Percentiles rank a stretch among this genome's conserved stretches.
Conservation (phyloP, 1,140 invertebrate species). For the Charaxes varanes region DNA sequence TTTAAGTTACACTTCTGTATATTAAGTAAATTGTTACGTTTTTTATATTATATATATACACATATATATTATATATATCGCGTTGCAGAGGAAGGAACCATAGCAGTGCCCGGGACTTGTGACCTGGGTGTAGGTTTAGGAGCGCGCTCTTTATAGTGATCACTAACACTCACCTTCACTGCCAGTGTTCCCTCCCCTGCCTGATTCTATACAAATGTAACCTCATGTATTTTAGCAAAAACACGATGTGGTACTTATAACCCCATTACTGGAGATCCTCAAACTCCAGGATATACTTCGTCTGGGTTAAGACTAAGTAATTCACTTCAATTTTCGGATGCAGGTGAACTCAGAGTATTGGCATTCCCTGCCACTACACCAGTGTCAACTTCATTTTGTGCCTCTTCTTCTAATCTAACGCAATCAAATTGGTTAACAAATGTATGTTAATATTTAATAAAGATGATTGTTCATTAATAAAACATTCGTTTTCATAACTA, state of each 20-base stretch:
- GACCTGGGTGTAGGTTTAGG: too few species aligned
- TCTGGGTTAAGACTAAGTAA: conserved; percentile 46
- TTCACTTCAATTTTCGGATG: conserved; percentile 69
- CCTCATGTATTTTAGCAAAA: conserved; percentile 73
- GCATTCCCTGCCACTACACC: conserved; percentile 61
- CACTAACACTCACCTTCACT: too few species aligned
- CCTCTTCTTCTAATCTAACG: conserved; percentile 49
- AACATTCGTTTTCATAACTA: too few species aligned
- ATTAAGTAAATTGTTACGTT: too few species aligned
- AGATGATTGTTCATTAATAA: background rate
- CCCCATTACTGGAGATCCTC: conserved; percentile 75
- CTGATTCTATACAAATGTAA: conserved; percentile 74
- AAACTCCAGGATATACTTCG: conserved; percentile 58
- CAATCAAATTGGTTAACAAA: conserved; percentile 61
- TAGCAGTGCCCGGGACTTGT: too few species aligned
- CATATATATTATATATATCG: too few species aligned
- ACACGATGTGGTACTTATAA: conserved; percentile 72
- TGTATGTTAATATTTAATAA: conserved; percentile 35
- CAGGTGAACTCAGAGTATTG: conserved; percentile 70
- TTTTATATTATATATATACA: too few species aligned
- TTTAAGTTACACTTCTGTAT: too few species aligned
- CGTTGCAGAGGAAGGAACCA: too few species aligned
- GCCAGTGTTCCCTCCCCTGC: too few species aligned
- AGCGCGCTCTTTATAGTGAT: too few species aligned
- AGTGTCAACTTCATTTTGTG: conserved; percentile 55